Percentiles rank a stretch among this genome's conserved stretches.
These are phyloP conservation scores for Drosophila parabipectinata DNA, from an alignment of 1,140 invertebrate genomes.

Conservation along the genomic window DNA sequence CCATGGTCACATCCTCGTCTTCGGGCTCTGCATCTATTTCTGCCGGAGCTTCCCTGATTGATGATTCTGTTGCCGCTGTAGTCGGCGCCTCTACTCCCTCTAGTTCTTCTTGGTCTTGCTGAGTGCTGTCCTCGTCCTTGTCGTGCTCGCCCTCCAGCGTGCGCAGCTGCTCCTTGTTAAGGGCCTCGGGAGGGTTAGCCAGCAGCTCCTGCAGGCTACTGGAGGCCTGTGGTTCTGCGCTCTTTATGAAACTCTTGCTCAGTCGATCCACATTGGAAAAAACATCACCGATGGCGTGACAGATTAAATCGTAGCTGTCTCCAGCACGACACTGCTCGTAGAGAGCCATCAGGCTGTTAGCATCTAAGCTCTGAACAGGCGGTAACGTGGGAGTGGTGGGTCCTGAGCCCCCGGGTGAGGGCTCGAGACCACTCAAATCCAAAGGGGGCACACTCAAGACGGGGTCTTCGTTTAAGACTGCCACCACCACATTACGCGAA, in stretches of 20 bases:
- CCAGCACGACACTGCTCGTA: slow-evolving; percentile 88
- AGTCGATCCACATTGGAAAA: slow-evolving; percentile 89
- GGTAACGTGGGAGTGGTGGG: slow-evolving; percentile 54
- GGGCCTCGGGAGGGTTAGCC: slow-evolving; percentile 49
- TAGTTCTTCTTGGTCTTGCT: slow-evolving; percentile 65
- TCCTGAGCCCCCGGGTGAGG: slow-evolving; percentile 28
- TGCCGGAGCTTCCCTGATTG: background rate
- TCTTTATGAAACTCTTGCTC: slow-evolving; percentile 85
- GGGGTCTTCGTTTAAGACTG: background rate
- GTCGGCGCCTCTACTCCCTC: background rate
- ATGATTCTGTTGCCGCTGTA: background rate
- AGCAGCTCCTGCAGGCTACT: slow-evolving; percentile 80
- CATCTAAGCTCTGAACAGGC: slow-evolving; percentile 86
- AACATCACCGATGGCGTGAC: slow-evolving; percentile 89
- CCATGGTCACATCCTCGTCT: slow-evolving; percentile 68
- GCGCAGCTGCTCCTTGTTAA: slow-evolving; percentile 89
- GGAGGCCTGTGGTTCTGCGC: slow-evolving; percentile 62
- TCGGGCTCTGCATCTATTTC: slow-evolving; percentile 49
- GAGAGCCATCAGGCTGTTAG: slow-evolving; percentile 87
- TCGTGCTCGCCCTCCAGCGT: slow-evolving; percentile 91
- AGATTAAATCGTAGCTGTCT: slow-evolving; percentile 87
- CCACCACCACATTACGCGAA: slow-evolving; percentile 8
- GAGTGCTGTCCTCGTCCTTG: slow-evolving; percentile 90
- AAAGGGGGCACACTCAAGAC: slow-evolving; percentile 2
- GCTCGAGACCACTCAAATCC: slow-evolving; percentile 16